Base-by-base conservation (phyloP, 2,113 vertebrate genomes). In the Aspidoscelis tigris region DNA sequence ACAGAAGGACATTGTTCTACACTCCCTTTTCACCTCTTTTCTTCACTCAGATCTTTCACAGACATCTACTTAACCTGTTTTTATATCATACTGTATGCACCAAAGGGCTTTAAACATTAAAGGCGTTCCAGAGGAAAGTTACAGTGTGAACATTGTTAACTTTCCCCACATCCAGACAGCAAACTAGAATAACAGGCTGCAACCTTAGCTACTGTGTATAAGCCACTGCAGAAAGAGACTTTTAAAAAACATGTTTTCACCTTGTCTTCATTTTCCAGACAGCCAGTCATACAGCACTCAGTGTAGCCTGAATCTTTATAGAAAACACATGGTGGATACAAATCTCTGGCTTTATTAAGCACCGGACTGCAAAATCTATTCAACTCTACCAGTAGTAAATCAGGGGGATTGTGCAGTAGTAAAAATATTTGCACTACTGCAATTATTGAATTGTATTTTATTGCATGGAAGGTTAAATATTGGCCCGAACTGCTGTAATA, bases 131-230 rank as follows among this genome's bases (percentile, higher is more conserved):
- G 24, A 41, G 33, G 79, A 84, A 70, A 3, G 61, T 65, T 83
- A 84, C 80, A 81, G 85, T 22, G 47, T 68, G 81, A 92, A 83
- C 58, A 50, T 16, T 73, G 69, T 77, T 74, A 86, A 81, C 73
- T 65, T 76, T 83, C 93, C 94, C 94, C 95, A 93, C 95, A 95
- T 93, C 86, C 94, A 96, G 94, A 91, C 76, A 77, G 71, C 74
- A 71, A 0, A 89, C 80, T 18, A 1, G 0, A 90, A 70, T 65
- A 93, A 91, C 93, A 92, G 91, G 92, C 81, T 91, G 93, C 90
- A 93, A 93, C 88, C 93, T 90, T 94, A 91, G 92, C 90, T 96
- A 93, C 92, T 90, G 89, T 85, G 84, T 85, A 82, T 76, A 86
- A 78, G 50, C 81, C 77, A 83, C 61, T 92, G 91, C 81, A 88